Conservation (phyloP, 1,140 invertebrate genomes). For the Prorops nasuta region DNA sequence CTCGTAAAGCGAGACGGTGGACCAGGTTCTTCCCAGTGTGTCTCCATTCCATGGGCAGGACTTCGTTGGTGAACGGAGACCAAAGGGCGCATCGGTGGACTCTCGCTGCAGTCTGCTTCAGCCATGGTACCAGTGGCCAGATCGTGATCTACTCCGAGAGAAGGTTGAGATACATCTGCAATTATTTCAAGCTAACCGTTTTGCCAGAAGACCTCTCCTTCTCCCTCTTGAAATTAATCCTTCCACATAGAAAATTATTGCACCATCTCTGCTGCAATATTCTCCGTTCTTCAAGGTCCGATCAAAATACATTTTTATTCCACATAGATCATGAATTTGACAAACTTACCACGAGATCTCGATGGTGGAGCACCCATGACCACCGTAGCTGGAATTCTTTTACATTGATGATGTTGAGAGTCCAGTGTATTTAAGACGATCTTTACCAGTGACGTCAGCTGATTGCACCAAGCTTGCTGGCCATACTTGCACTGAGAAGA, state of each 20-base stretch:
- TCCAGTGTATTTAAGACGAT: slow-evolving; percentile 94
- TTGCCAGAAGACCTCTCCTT: no score
- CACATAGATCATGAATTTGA: no score
- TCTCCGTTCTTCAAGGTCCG: no score
- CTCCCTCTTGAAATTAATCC: no score
- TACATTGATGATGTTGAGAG: slow-evolving; percentile 84
- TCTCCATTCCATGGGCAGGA: slow-evolving; percentile 60
- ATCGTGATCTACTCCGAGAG: slow-evolving; percentile 68
- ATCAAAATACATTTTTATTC: no score
- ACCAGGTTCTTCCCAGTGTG: slow-evolving; percentile 67
- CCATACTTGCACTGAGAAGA: slow-evolving; percentile 84
- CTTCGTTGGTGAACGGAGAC: slow-evolving; percentile 45
- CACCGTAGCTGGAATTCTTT: slow-evolving; percentile 74
- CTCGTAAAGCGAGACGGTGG: slow-evolving; percentile 46
- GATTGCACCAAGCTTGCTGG: slow-evolving; percentile 73
- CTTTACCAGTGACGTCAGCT: slow-evolving; percentile 79
- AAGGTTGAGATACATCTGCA: slow-evolving; percentile 73
- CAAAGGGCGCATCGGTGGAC: slow-evolving; percentile 41
- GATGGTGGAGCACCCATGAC: slow-evolving; percentile 67
- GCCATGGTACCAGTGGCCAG: slow-evolving; percentile 49
- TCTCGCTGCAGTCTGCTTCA: slow-evolving; percentile 53
- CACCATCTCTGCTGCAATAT: no score
- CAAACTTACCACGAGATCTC: slow-evolving; percentile 76
- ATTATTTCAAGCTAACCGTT: slow-evolving; percentile 11
- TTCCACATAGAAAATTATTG: no score